Base-by-base conservation (phyloP, 2,888 invertebrate genomes). In the Dysmachus trigonus region DNA sequence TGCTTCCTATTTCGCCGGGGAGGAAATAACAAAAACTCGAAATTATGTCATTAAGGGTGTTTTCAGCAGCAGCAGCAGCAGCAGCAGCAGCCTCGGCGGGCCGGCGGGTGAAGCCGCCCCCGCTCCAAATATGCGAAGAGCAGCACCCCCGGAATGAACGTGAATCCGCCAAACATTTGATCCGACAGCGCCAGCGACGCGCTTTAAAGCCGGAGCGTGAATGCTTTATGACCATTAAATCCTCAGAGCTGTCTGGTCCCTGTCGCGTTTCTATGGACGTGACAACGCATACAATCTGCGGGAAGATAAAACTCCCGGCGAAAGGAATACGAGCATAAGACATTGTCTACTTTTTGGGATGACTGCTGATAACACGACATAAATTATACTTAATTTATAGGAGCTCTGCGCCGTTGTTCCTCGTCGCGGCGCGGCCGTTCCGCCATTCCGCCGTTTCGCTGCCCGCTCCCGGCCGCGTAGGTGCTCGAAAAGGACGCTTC, bases 221-320 rank as follows among this genome's bases (percentile, higher is more conserved):
- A 81, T 53, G 81, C 47, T 81, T 81, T 81, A 81, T 53, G 81
- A 81, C 53, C 53, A 81, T 53, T 81, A 81, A 81, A 81, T 81
- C 62, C 81, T 53, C 30, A 18, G 81, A 81, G 53, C 51, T 81
- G 47, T 81, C 81, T 81, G 81, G 81, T 62, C 53, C 53, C 81
- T 33, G 62, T 81, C 62, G 81, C 81, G 81, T 81, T 33, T 62
- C 53, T 33, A 77, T 35, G 77, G 47, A 22, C 47, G 77, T 47
- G 77, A 77, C 77, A 77, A 41, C 77, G 77, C 77, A 77, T 77
- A 76, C 76, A 76, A 38, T 76, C 38, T 77, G 22, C 41, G 77
- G 22, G 41, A 13, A 77, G 47, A 77, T 77, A 77, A 77, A 77
- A 77, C 47, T 27, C 77, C 38, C 47, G 47, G 27, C 77, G 27